Evolutionary conservation across 2,888 invertebrate genomes (phyloP), one percentile per base, ranked within the genome.

Genomic region (Pyrochroa serraticornis): DNA sequence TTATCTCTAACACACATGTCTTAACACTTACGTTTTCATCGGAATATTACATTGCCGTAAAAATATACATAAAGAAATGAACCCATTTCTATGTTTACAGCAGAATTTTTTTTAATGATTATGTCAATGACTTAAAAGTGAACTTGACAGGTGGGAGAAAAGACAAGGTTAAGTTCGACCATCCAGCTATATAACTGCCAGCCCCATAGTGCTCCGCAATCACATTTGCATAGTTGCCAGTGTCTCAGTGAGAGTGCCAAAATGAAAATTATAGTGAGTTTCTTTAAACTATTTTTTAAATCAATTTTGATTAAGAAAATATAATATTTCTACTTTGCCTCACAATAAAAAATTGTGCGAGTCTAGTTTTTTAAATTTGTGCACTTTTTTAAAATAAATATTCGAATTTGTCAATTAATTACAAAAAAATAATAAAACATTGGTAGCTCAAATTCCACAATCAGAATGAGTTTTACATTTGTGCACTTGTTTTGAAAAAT

Each of bases 71-170:
- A 8, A 8, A 44, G 5, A 9, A 22, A 9, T 34, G 13, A 41
- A 32, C 6, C 30, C 35, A 22, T 22, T 35, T 35, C 12, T 31
- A 43, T 50, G 43, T 47, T 52, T 52, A 44, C 36, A 48, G 36
- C 32, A 43, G 46, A 58, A 53, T 52, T 34, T 32, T 42, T 46
- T 46, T 58, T 36, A 48, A 48, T 43, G 58, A 39, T 57, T 41
- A 56, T 39, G 57, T 51, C 58, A 50, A 48, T 52, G 58, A 58
- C 52, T 58, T 46, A 51, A 57, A 35, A 33, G 22, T 57, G 48
- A 53, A 53, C 53, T 53, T 43, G 44, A 44, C 58, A 58, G 58
- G 58, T 58, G 58, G 58, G 58, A 58, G 58, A 43, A 53, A 37
- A 38, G 48, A 35, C 56, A 58, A 58, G 58, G 58, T 53, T 58